Conservation (phyloP, 2,888 invertebrate species). For the Caenorhabditis angaria region DNA sequence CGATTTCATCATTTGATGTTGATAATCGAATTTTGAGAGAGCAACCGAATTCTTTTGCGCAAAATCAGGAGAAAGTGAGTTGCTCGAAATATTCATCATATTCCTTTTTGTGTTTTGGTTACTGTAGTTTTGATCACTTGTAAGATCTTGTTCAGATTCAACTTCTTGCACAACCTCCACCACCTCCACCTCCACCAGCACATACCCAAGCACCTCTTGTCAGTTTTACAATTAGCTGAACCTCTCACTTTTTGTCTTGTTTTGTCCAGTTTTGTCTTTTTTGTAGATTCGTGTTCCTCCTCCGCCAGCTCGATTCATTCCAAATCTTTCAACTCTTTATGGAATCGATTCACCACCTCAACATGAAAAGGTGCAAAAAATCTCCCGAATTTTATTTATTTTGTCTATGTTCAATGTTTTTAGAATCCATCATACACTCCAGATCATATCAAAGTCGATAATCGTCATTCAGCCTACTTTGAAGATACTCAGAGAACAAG, state of each 20-base stretch:
- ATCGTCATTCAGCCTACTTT: conserved; percentile 45
- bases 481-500: conserved; percentile 47
- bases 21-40: conserved; percentile 42
- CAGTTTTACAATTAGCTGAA: conserved; percentile 9
- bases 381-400: background rate
- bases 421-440: conserved; percentile 44
- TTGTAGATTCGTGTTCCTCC: conserved; percentile 41
- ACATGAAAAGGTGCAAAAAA: conserved; percentile 31
- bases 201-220: conserved; percentile 34
- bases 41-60: conserved; percentile 29
- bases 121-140: background rate
- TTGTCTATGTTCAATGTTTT: conserved; percentile 8
- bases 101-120: background rate
- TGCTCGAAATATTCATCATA: background rate
- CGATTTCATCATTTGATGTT: conserved; percentile 24
- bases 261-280: conserved; percentile 12
- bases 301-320: conserved; percentile 40
- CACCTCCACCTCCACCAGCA: conserved; percentile 41
- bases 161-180: conserved; percentile 49
- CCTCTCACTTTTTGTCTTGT: conserved; percentile 1
- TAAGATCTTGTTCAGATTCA: conserved; percentile 35
- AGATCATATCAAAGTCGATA: conserved; percentile 48
- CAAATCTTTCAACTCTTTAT: conserved; percentile 25
- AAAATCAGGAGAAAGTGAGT: conserved; percentile 40
- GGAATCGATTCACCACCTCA: conserved; percentile 17